Conservation (phyloP, 2,113 vertebrate species). For the Baryphthengus martii region DNA sequence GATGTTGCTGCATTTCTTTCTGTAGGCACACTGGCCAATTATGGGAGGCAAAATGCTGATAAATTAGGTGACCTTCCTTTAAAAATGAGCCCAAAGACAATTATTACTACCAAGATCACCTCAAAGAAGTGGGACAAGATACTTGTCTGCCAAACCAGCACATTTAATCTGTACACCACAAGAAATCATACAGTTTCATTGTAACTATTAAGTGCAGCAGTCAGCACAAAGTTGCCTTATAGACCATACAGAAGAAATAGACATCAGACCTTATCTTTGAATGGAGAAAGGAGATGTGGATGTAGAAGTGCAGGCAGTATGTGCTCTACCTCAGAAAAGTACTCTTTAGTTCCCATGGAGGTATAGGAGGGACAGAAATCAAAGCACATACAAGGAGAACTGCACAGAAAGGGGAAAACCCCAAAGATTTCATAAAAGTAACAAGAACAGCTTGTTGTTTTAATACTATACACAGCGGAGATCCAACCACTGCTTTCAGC, state of each 20-base stretch:
- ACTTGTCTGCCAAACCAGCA: neutral
- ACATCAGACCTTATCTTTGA: neutral
- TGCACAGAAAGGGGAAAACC: neutral
- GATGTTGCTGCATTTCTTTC: neutral
- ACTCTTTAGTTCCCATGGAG: neutral
- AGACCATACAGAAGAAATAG: neutral
- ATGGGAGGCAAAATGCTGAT: neutral
- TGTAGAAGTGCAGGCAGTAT: neutral
- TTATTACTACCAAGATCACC: neutral
- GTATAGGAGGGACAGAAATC: neutral
- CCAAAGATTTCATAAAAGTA: neutral
- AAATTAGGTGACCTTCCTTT: neutral
- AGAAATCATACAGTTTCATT: neutral
- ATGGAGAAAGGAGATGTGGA: neutral
- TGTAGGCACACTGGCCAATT: neutral
- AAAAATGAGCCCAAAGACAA: neutral
- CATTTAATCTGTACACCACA: neutral
- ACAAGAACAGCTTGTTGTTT: neutral
- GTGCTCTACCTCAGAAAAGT: neutral
- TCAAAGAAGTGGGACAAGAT: neutral
- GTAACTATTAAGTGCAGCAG: neutral
- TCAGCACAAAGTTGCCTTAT: neutral
- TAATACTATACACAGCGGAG: neutral
- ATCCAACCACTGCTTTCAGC: neutral
- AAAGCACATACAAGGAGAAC: neutral